Conservation (phyloP, 2,113 vertebrate genomes). For the Halcyon senegalensis region DNA sequence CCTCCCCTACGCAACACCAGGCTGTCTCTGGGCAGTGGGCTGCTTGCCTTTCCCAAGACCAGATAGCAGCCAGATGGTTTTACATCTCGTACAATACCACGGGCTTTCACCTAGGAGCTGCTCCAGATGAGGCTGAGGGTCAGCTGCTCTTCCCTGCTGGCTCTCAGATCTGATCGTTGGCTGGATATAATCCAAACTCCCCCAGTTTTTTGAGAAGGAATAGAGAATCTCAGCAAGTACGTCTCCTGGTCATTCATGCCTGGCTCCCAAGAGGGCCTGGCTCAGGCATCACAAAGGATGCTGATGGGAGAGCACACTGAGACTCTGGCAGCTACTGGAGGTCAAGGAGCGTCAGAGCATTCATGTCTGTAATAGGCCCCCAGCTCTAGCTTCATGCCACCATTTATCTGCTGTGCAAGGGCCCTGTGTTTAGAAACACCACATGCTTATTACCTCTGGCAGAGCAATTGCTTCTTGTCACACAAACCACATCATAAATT, state of each 20-base stretch:
- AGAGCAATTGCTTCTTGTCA: neutral
- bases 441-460: accelerated
- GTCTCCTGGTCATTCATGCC: neutral
- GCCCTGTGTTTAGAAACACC: neutral
- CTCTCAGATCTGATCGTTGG: neutral
- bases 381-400: neutral
- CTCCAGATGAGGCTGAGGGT: neutral
- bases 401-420: neutral
- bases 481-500: neutral
- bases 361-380: neutral
- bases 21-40: neutral
- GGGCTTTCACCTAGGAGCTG: neutral
- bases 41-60: neutral
- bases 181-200: neutral
- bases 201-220: neutral
- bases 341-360: neutral
- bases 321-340: neutral
- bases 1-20: neutral
- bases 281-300: neutral
- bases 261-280: neutral
- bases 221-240: neutral
- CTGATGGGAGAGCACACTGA: neutral
- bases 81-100: neutral
- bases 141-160: neutral
- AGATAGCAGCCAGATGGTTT: neutral